phyloP scores from a whole-genome alignment of 2,113 vertebrate species.

The Mus musculus region GRCm39 chr2:85690501-85691000 shows the following conservation, averaged over 20 bases:
- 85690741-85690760: not conserved
- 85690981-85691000: not conserved
- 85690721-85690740: not conserved
- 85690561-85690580: not conserved
- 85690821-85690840: not conserved
- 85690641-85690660: not conserved
- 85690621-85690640: not conserved
- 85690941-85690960: not conserved
- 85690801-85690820: not conserved
- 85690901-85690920: not conserved
- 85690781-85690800: not conserved
- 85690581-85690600: not conserved
- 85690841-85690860: not conserved
- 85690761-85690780: not conserved
- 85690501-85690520: not conserved
- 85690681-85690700: not conserved
- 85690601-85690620: not conserved
- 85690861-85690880: not conserved
- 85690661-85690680: not conserved
- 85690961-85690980: not conserved
- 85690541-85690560: not conserved
- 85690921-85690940: fast-evolving
- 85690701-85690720: not conserved
- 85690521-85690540: not conserved
- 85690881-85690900: not conserved